phyloP scores from a whole-genome alignment of 2,113 vertebrate species.

The Protobothrops mucrosquamatus region DNA sequence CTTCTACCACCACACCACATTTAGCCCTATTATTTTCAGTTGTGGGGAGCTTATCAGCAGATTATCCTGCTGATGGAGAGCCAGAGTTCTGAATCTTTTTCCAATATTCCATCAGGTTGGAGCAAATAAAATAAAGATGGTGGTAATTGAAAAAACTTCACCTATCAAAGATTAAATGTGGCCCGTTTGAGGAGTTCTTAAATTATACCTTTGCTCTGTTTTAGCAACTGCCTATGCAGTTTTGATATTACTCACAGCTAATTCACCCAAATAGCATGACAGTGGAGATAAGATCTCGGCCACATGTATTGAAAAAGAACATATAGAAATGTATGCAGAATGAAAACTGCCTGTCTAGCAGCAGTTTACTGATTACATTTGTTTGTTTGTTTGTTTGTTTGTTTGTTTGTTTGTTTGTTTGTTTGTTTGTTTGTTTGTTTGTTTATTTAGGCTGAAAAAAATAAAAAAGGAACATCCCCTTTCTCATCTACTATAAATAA shows the following conservation, averaged over 20 bases:
- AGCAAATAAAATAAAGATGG: background rate
- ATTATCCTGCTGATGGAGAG: background rate
- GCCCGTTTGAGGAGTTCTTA: background rate
- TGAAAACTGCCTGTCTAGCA: background rate
- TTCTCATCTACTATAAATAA: conserved; percentile 68
- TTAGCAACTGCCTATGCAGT: background rate
- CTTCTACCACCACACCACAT: background rate
- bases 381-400: conserved; percentile 14
- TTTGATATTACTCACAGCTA: background rate
- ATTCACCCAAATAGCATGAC: background rate
- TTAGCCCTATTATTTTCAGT: background rate
- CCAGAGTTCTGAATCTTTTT: background rate
- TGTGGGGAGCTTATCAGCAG: background rate
- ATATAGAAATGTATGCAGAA: background rate
- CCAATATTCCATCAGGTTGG: background rate
- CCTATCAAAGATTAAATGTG: background rate
- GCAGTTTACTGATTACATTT: conserved; percentile 6
- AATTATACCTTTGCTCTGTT: background rate
- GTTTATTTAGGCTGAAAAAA: conserved; percentile 73
- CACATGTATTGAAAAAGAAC: background rate
- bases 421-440: no score
- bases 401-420: background rate
- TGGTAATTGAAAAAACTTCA: background rate
- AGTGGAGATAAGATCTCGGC: background rate
- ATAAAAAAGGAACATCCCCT: conserved; percentile 69